Percentiles rank a stretch among this genome's conserved stretches.
Conservation (phyloP, 2,113 vertebrate genomes). For the Gallinago paraguaiae region DNA sequence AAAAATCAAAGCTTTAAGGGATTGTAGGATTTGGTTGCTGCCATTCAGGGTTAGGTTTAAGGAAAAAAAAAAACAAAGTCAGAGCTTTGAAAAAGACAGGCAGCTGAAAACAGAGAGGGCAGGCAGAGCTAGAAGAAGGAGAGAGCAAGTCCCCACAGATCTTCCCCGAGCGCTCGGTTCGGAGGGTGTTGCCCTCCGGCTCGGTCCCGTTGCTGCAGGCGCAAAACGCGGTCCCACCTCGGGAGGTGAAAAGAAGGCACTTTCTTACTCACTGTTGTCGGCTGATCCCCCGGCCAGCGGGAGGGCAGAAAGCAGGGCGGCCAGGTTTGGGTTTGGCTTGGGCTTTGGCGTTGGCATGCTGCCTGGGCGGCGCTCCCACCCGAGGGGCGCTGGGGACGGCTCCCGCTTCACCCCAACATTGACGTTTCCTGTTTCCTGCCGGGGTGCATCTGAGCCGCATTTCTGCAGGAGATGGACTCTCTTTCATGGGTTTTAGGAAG, state of each 20-base stretch:
- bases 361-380: conserved; percentile 42
- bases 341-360: conserved; percentile 32
- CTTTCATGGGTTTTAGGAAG: conserved; percentile 85
- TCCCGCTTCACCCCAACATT: conserved; percentile 55
- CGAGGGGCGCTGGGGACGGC: conserved; percentile 43
- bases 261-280: conserved; percentile 73
- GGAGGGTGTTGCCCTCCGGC: conserved; percentile 49
- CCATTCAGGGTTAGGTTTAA: background rate
- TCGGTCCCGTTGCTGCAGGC: conserved; percentile 33
- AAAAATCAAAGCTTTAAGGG: background rate
- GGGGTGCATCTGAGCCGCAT: conserved; percentile 77
- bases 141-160: conserved; percentile 50
- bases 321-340: background rate
- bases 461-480: conserved; percentile 76
- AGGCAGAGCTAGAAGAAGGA: background rate
- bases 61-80: background rate
- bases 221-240: background rate
- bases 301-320: conserved; percentile 34
- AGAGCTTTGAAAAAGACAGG: background rate
- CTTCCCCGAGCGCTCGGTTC: background rate
- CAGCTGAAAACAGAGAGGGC: background rate
- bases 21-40: background rate
- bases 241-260: background rate
- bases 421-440: conserved; percentile 89
- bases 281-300: conserved; percentile 20